Conservation (phyloP, 2,888 invertebrate species). For the Tipula lateralis region DNA sequence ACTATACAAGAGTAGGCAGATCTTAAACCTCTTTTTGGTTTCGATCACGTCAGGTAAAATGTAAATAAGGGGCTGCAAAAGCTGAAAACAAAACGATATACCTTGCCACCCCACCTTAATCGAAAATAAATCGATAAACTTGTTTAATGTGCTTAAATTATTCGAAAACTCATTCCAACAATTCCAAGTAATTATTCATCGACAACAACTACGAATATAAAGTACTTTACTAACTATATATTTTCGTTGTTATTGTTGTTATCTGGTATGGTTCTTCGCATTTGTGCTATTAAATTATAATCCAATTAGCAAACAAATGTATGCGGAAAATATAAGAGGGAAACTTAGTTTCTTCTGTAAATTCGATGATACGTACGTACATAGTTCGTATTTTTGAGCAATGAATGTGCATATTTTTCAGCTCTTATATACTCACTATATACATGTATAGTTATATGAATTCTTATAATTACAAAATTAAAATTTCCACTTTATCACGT, state of each 20-base stretch:
- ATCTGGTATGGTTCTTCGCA: not conserved
- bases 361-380: not conserved
- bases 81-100: no score
- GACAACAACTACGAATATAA: not conserved
- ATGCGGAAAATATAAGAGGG: not conserved
- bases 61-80: no score
- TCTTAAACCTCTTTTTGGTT: not conserved
- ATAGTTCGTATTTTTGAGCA: not conserved
- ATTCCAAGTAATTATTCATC: not conserved
- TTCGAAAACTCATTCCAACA: not conserved
- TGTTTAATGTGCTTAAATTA: not conserved
- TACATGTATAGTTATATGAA: not conserved
- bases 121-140: not conserved
- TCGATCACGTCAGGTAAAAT: no score
- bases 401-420: constrained; percentile 19
- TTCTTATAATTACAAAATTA: not conserved
- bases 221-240: not conserved
- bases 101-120: not conserved
- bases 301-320: not conserved
- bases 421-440: not conserved
- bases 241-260: no score
- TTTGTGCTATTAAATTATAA: constrained; percentile 11
- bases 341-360: not conserved
- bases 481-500: constrained; percentile 1
- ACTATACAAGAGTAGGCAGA: no score